Base-by-base conservation (phyloP, 2,888 invertebrate genomes). In the Erannis defoliaria region DNA sequence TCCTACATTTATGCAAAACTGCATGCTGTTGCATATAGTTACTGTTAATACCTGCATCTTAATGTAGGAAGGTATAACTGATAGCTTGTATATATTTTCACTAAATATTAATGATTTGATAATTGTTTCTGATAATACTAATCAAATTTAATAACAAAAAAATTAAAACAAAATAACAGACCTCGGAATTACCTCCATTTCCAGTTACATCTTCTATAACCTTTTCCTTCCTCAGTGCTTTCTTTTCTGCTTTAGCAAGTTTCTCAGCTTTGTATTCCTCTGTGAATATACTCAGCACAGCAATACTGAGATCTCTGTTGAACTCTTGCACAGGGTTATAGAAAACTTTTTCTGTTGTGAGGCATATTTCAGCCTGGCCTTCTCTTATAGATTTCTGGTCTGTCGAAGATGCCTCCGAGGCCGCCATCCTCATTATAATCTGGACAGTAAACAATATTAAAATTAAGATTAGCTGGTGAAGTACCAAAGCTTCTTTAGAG, bases 281-380 rank as follows among this genome's bases (percentile, higher is more conserved):
- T 6, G 94, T 93, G 78, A 96, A 97, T n/a, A 95, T 91, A 60
- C 94, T 94, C 19, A 97, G 82, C 0, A 96, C 97, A 5, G 96
- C 94, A 73, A 97, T 94, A 80, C 97, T 97, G 50, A 99, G 90
- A 90, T 99, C 99, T 68, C 99, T 94, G 85, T 99, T 99, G 79
- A 99, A 99, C 86, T 99, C 98, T 87, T 99, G 99, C 0, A 99
- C 99, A 0, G 99, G 98, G 90, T 99, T 99, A 82, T 99, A 99
- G 88, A 99, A 99, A 0, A 99, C 98, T 80, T 96, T 96, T 35
- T 96, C 95, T 1, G 90, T 86, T 43, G 93, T 92, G 1, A 97
- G 94, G 54, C 95, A 88, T 64, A 98, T 96, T 80, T 95, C 95
- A 0, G 98, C 97, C 74, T 95, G 93, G 0, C 98, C 98, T 91